Evolutionary conservation across 2,797 vertebrate species (phyloP), one percentile per base, ranked within the genome.

Genomic region (Orestias chungarensis): DNA sequence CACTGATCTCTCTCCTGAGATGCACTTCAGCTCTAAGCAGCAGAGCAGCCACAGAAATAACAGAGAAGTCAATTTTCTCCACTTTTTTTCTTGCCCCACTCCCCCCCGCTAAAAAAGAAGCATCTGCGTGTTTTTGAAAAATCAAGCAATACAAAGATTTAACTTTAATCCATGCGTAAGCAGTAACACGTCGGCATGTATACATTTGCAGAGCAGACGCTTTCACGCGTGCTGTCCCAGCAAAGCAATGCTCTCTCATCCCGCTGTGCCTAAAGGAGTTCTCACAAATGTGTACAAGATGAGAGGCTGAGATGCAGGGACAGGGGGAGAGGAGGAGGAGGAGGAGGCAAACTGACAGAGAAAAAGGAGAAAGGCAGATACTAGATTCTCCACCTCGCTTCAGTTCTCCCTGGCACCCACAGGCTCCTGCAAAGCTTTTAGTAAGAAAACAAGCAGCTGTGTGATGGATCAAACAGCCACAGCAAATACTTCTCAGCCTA

Each of bases 351-450:
- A 81, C 76, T 86, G 85, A 87, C 73, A 78, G 76, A 66, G 44
- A 75, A 62, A 74, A 44, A 80, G 46, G 66, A 76, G 69, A 77
- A 43, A 66, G 25, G 70, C 68, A 69, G 71, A 55, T 14, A 81
- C 17, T 76, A 80, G 70, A 43, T 88, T 88, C 86, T 90, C 80
- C 81, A 87, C 86, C 82, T 87, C 75, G 70, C 81, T 86, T 90
- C 80, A 74, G 73, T 79, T 89, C 82, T 88, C 71, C 46, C 68
- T 59, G 69, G 82, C 77, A 88, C 85, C 90, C 82, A 85, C 83
- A 91, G 87, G 91, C 88, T 88, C 88, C 88, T 87, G 82, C 79
- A 87, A 89, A 93, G 91, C 90, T 88, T 93, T 93, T 92, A 90
- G 88, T 73, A 72, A 83, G 90, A 89, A 89, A 91, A 91, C 87